Base-by-base conservation (phyloP, 2,113 vertebrate genomes). In the Hippocampus guttulatus region DNA sequence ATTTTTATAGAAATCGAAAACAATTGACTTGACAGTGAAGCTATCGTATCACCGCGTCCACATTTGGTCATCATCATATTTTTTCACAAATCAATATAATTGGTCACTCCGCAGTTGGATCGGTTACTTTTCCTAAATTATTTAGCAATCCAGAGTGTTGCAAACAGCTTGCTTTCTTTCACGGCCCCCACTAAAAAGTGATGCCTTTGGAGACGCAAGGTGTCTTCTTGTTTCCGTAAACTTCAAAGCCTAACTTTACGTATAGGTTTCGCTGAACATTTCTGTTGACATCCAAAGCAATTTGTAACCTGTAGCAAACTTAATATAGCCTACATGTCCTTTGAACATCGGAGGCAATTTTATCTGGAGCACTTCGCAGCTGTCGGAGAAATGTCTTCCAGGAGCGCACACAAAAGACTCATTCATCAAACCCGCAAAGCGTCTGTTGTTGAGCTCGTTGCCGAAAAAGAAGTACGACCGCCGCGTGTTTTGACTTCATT, bases 301-400 rank as follows among this genome's bases (percentile, higher is more conserved):
- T 38, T 62, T 21, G 33, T 15, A 2, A 18, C 33, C 33, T 40
- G 16, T 15, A 60, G 25, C 57, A 60, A 30, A 60, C 15, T 15
- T 60, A 30, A 60, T 2, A 40, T 21, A 38, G 33, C 5, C 5
- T 38, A 58, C 8, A 7, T 30, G 15, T 62, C 38, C 38, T 33
- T 18, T 18, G 8, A 62, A 62, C 60, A 62, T 62, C 60, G 21
- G 8, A 62, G 30, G 33, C 18, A 62, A 18, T 40, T 62, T 62
- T 9, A 18, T 33, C 30, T 21, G 60, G 62, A 14, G 21, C 40
- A 23, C 38, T 43, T 43, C 5, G 40, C 2, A 41, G 62, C 62
- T 43, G 40, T 41, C n/a, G 40, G 62, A n/a, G 62, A 64, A 64
- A 14, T 43, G 62, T 15, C 40, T 64, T 64, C 41, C 41, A 64